phyloP scores from a whole-genome alignment of 2,113 vertebrate genomes.

The Neopipo cinnamomea region DNA sequence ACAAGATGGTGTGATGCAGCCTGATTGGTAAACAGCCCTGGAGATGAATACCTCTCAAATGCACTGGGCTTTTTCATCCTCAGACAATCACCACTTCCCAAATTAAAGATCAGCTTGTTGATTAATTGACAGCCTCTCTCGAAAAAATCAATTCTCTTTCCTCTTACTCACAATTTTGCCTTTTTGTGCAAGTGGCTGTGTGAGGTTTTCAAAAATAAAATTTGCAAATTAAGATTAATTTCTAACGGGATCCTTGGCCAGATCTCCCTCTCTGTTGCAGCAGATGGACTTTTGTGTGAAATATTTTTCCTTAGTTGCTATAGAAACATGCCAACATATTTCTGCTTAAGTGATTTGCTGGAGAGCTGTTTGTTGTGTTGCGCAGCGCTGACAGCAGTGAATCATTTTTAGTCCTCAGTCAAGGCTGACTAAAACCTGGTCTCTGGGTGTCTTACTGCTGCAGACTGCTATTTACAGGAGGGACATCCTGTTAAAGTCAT shows the following conservation, averaged over 20 bases:
- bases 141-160: not conserved
- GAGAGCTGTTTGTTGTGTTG: slow-evolving; percentile 75
- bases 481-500: slow-evolving; percentile 61
- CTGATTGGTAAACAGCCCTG: slow-evolving; percentile 40
- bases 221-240: slow-evolving; percentile 75
- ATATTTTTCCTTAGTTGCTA: slow-evolving; percentile 81
- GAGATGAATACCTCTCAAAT: slow-evolving; percentile 9
- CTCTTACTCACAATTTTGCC: not conserved
- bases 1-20: slow-evolving; percentile 54
- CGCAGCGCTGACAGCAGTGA: slow-evolving; percentile 67
- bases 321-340: slow-evolving; percentile 80
- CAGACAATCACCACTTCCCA: not conserved
- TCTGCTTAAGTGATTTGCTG: slow-evolving; percentile 74
- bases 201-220: slow-evolving; percentile 62
- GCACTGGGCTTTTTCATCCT: not conserved
- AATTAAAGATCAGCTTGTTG: not conserved
- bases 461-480: slow-evolving; percentile 42
- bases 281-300: slow-evolving; percentile 79
- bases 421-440: slow-evolving; percentile 73
- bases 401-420: slow-evolving; percentile 65
- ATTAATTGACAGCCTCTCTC: not conserved
- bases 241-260: slow-evolving; percentile 68
- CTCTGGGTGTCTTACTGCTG: slow-evolving; percentile 52
- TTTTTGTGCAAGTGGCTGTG: not conserved
- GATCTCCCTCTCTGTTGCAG: slow-evolving; percentile 69